A percentile compares a stretch with the other conserved stretches of the same genome.
These are phyloP conservation scores for Chloroceryle amazona DNA, from an alignment of 2,797 vertebrate genomes.

Conservation along the genomic window DNA sequence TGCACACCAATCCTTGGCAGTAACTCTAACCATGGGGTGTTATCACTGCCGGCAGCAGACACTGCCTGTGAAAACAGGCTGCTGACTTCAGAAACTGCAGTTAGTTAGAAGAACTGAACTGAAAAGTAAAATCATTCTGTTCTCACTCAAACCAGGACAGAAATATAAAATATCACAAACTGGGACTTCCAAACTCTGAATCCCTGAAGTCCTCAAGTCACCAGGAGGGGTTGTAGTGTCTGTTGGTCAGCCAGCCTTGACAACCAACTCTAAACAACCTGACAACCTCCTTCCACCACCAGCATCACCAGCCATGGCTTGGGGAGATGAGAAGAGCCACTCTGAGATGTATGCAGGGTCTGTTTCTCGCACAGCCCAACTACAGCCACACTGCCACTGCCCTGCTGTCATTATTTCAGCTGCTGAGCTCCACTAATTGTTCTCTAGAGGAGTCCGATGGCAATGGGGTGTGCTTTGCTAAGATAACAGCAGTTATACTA, in stretches of 20 bases:
- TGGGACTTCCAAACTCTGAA: neutral
- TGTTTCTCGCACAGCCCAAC: fast-evolving
- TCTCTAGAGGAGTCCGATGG: slow-evolving; percentile 9
- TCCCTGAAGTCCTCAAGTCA: neutral
- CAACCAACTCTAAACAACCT: neutral
- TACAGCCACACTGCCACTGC: neutral
- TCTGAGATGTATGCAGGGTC: neutral
- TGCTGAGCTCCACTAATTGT: neutral
- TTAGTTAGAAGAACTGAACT: too few species aligned
- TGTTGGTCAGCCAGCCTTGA: neutral
- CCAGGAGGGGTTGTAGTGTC: neutral
- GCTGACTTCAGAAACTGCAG: too few species aligned
- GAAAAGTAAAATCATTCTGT: too few species aligned
- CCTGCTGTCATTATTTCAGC: neutral
- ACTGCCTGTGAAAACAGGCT: too few species aligned
- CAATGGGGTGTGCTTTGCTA: slow-evolving; percentile 27
- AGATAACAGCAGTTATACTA: slow-evolving; percentile 20
- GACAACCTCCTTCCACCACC: neutral
- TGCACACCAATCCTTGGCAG: too few species aligned
- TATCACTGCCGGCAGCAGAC: too few species aligned
- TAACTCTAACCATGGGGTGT: too few species aligned
- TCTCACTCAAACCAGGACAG: too few species aligned
- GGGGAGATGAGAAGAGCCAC: neutral
- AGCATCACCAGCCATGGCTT: neutral
- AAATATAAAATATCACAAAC: neutral